Conservation (phyloP, 2,888 invertebrate species). For the Gisinianus flammeolus region DNA sequence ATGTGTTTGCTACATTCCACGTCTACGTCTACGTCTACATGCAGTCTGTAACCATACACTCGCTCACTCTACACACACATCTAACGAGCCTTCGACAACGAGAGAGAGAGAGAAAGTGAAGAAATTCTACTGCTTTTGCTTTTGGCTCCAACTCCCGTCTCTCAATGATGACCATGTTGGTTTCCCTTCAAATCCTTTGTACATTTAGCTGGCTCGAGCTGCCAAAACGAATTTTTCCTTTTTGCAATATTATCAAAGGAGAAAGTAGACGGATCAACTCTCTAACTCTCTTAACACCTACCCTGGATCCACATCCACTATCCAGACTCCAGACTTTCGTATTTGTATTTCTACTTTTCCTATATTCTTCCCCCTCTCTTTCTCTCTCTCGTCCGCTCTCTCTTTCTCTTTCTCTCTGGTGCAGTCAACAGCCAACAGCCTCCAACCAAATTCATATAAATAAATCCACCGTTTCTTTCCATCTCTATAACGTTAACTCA, state of each 20-base stretch:
- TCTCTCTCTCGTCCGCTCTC: too few relatives aligned
- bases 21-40: background rate
- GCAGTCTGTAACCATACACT: background rate
- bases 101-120: conserved; percentile 20
- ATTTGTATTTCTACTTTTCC: too few relatives aligned
- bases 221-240: conserved; percentile 36
- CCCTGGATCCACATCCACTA: too few relatives aligned
- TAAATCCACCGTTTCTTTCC: too few relatives aligned
- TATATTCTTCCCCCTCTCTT: background rate
- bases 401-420: too few relatives aligned
- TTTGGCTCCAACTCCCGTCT: background rate
- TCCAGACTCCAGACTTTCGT: too few relatives aligned
- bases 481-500: too few relatives aligned
- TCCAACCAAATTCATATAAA: too few relatives aligned
- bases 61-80: background rate
- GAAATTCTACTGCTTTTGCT: conserved; percentile 8
- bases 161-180: conserved; percentile 37
- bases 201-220: conserved; percentile 35
- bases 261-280: conserved; percentile 34
- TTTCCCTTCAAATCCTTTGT: conserved; percentile 34
- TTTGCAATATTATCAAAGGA: conserved; percentile 38
- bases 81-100: background rate
- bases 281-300: conserved; percentile 29
- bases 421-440: too few relatives aligned
- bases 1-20: conserved; percentile 4